Evolutionary conservation across 2,797 vertebrate species (phyloP).

Genomic region (Otolemur crassicaudatus): DNA sequence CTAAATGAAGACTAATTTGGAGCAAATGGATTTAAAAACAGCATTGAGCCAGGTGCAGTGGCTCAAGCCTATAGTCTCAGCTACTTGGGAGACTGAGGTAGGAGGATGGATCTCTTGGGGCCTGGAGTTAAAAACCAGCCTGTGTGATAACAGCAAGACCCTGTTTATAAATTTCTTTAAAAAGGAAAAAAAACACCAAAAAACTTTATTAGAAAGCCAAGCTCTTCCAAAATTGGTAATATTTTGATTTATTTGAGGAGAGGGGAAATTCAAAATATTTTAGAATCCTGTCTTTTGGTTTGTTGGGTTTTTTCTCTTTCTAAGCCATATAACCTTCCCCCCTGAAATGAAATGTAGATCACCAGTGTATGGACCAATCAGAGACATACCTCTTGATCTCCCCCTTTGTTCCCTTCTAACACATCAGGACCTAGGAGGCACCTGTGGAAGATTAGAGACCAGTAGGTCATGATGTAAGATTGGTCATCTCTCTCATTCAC

Average conservation of each 20-base stretch:
- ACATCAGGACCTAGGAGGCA: neutral
- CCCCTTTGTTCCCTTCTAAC: neutral
- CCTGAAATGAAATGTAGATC: neutral
- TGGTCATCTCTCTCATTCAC: neutral
- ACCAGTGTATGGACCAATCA: neutral
- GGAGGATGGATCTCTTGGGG: neutral
- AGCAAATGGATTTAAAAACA: neutral
- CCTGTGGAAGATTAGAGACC: neutral
- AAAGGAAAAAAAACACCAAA: neutral
- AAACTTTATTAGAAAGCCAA: neutral
- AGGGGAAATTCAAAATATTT: conserved; percentile 42
- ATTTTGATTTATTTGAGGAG: conserved; percentile 24
- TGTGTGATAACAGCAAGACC: neutral
- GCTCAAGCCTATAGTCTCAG: neutral
- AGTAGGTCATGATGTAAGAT: too few species aligned
- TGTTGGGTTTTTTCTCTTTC: neutral
- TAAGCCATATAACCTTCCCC: neutral
- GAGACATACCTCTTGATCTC: too few species aligned
- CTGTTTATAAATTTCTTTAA: neutral
- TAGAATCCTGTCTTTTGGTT: neutral
- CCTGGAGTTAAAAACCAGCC: neutral
- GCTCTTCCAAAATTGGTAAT: neutral
- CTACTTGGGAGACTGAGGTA: neutral
- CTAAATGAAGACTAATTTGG: neutral
- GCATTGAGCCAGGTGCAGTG: neutral